Percentiles rank a stretch among this genome's conserved stretches.
Evolutionary conservation across 2,797 vertebrate species (phyloP).

Genomic region (Ctenochaetus hawaiiensis): DNA sequence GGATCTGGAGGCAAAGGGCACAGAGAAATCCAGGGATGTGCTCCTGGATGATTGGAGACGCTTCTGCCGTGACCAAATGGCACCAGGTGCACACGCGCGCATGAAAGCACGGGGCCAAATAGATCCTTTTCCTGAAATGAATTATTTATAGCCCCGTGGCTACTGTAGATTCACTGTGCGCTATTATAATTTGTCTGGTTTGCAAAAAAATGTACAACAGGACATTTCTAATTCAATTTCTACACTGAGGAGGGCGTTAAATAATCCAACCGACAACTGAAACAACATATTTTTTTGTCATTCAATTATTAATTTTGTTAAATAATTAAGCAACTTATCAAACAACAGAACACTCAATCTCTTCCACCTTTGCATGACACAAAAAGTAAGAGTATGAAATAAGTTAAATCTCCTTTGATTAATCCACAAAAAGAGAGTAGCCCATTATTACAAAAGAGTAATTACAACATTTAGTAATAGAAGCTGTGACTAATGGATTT

Average conservation of each 20-base stretch:
- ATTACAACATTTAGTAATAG: too few relatives aligned
- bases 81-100: conserved; percentile 66
- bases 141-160: conserved; percentile 67
- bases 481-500: too few relatives aligned
- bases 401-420: too few relatives aligned
- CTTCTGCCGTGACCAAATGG: conserved; percentile 57
- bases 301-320: not conserved
- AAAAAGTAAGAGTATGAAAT: not conserved
- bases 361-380: not conserved
- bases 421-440: not conserved
- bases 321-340: not conserved
- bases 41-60: conserved; percentile 51
- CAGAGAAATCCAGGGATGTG: conserved; percentile 47
- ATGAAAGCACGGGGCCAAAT: conserved; percentile 57
- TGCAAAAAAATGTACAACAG: conserved; percentile 25
- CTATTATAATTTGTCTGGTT: conserved; percentile 28
- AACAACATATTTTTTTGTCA: not conserved
- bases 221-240: not conserved
- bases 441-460: too few relatives aligned
- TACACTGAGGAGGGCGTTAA: not conserved
- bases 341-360: not conserved
- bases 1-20: conserved; percentile 21
- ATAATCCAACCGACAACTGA: not conserved
- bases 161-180: conserved; percentile 31
- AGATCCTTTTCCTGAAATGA: conserved; percentile 67